phyloP scores from a whole-genome alignment of 2,113 vertebrate genomes.

The Ochotona princeps region DNA sequence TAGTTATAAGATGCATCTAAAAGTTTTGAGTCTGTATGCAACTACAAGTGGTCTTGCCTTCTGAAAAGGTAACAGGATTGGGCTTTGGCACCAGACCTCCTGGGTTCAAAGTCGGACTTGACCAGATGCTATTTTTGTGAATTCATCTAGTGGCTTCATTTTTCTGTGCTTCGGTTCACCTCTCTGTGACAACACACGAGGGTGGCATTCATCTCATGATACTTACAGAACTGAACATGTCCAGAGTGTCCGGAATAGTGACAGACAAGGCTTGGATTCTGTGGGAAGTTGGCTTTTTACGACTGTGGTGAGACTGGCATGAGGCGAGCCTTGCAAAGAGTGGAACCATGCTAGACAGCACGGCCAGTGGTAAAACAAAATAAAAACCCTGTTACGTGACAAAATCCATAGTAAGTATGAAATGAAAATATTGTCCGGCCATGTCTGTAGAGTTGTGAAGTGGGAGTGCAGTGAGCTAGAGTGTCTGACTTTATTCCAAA shows the following conservation, averaged over 20 bases:
- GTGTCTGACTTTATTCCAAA: constrained; percentile 51
- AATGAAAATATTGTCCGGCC: constrained; percentile 50
- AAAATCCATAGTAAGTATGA: constrained; percentile 65
- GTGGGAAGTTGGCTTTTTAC: constrained; percentile 35
- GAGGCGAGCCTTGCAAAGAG: background rate
- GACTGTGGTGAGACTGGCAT: background rate
- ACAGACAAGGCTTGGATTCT: background rate
- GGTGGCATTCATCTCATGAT: background rate
- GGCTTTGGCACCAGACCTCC: background rate
- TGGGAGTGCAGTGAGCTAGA: constrained; percentile 37
- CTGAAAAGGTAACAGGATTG: background rate
- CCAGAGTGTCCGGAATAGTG: background rate
- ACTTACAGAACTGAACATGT: constrained; percentile 1
- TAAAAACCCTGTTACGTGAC: constrained; percentile 39
- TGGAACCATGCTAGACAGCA: background rate
- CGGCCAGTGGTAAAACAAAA: constrained; percentile 53
- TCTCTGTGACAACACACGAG: background rate
- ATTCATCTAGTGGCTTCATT: background rate
- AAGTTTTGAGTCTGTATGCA: background rate
- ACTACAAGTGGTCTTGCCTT: background rate
- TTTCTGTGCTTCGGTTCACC: background rate
- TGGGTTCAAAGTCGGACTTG: background rate
- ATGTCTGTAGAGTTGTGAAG: constrained; percentile 57
- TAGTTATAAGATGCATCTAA: constrained; percentile 11
- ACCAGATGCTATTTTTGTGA: background rate